Conservation (phyloP, 2,797 vertebrate genomes). For the Threskiornis aethiopicus region DNA sequence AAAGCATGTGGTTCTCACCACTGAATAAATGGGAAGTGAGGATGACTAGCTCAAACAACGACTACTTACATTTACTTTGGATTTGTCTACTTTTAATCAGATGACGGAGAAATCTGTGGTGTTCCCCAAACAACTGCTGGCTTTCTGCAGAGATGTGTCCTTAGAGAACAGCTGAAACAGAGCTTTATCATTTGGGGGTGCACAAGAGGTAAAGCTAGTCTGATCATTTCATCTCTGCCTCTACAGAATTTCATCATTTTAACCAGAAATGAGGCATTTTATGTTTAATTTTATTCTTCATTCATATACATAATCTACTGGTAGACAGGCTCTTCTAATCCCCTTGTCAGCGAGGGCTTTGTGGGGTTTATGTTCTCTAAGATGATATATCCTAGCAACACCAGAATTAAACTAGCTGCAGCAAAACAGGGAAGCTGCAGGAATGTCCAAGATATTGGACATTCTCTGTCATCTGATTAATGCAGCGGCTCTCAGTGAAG, state of each 20-base stretch:
- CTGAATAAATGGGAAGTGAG: background rate
- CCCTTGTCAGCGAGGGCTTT: background rate
- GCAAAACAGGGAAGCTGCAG: background rate
- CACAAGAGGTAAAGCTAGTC: background rate
- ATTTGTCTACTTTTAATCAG: background rate
- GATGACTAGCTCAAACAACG: background rate
- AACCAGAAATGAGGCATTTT: background rate
- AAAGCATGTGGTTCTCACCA: background rate
- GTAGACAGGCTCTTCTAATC: conserved; percentile 45
- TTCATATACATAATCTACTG: conserved; percentile 5
- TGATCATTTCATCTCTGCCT: background rate
- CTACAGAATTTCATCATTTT: background rate
- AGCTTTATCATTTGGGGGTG: background rate
- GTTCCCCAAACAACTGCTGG: background rate
- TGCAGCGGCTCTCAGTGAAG: background rate
- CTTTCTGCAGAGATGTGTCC: background rate
- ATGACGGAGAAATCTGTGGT: background rate
- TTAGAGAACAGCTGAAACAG: background rate
- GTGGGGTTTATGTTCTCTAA: conserved; percentile 34
- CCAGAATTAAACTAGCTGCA: conserved; percentile 22
- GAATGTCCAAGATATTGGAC: background rate
- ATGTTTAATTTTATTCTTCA: conserved; percentile 1
- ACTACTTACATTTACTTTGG: background rate
- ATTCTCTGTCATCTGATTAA: background rate
- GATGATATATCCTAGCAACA: conserved; percentile 59